These are phyloP conservation scores for Drosophila buzzatii DNA, from an alignment of 2,888 invertebrate genomes.

Conservation along the genomic window DNA sequence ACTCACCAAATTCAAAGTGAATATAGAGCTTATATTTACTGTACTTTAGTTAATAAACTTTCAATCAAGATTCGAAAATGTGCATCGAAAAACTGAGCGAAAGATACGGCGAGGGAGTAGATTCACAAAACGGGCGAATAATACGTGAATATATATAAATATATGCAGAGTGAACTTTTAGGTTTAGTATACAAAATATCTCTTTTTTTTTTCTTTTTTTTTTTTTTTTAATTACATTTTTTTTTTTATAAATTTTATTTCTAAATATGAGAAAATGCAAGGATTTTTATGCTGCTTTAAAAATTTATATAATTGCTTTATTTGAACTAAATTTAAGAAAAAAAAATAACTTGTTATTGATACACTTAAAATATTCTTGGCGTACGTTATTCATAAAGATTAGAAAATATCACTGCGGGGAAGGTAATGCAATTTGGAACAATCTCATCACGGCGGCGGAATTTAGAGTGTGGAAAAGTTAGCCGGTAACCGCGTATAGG, in stretches of 20 bases:
- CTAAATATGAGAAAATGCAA: constrained; percentile 76
- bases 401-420: constrained; percentile 54
- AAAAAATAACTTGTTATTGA: constrained; percentile 46
- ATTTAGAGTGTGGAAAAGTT: constrained; percentile 59
- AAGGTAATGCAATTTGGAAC: constrained; percentile 67
- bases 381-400: constrained; percentile 68
- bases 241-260: constrained; percentile 43
- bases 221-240: constrained; percentile 45
- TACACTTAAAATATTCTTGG: constrained; percentile 70
- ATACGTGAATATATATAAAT: constrained; percentile 59
- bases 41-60: constrained; percentile 58
- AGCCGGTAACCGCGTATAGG: constrained; percentile 46
- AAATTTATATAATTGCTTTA: constrained; percentile 61
- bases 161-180: constrained; percentile 59
- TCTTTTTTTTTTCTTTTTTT: constrained; percentile 19
- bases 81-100: constrained; percentile 75
- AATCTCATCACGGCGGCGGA: constrained; percentile 73
- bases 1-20: constrained; percentile 78
- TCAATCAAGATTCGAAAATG: constrained; percentile 71
- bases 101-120: constrained; percentile 77
- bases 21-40: constrained; percentile 65
- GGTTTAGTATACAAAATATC: constrained; percentile 44
- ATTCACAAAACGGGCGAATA: constrained; percentile 77
- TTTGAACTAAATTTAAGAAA: constrained; percentile 49
- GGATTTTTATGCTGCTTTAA: constrained; percentile 62